Base-by-base conservation (phyloP, 2,113 vertebrate species). In the Amphiprion percula region DNA sequence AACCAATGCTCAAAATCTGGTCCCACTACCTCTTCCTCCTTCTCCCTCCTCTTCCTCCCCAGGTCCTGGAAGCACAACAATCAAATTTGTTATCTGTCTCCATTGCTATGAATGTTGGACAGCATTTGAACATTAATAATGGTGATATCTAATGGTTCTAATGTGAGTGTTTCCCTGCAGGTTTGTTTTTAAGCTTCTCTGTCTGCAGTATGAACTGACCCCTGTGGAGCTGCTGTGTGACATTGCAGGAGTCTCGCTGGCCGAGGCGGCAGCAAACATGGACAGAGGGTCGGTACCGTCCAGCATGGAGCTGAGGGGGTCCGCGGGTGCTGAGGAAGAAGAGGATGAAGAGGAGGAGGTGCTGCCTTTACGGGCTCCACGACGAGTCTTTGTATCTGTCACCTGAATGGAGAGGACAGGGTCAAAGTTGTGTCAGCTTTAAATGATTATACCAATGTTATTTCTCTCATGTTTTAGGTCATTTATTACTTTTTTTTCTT, bases 201-300 rank as follows among this genome's bases (percentile, higher is more conserved):
- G 41, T 4, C 37, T 47, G 24, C 8, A 5, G 28, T 1, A 19
- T 60, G 28, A 50, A 78, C 90, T 88, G 46, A 94, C 94, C 91
- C 91, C 94, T 1, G 90, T 19, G 1, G 91, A 91, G 72, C 79
- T 68, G 65, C 90, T 90, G 82, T 90, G 93, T 9, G 92, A 28
- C 28, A 90, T 0, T 4, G 89, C 2, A 0, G 93, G 83, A 0
- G 94, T 79, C 74, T 98, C 97, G 1, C 77, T 47, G 47, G 58
- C 83, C 0, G 93, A 91, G 0, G 93, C 96, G 14, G 97, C 97
- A 0, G 97, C 98, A 23, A 99, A 99, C 88, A 98, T 61, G 0
- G 98, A 99, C 59, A 99, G 91, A 0, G 98, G 98, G 77, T 99
- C 98, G 0, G 96, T 97, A 17, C 98, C 98, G 21, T 99, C 98